Conservation (phyloP, 2,113 vertebrate species). For the Entomyzon cyanotis region DNA sequence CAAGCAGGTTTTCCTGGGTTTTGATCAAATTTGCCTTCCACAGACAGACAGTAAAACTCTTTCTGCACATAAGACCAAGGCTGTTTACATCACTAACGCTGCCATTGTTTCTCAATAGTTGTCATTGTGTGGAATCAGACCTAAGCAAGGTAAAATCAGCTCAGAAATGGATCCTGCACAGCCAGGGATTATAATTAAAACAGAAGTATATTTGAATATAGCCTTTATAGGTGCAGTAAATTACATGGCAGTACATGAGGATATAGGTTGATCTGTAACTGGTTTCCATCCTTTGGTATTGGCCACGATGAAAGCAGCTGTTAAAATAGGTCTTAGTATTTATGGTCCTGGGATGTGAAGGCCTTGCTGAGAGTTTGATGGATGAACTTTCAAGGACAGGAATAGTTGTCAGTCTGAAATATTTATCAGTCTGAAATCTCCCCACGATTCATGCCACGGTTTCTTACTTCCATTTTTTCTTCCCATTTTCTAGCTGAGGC, state of each 20-base stretch:
- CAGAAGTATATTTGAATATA: neutral
- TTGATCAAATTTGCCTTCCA: neutral
- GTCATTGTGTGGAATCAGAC: neutral
- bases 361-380: conserved; percentile 60
- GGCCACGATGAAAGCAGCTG: neutral
- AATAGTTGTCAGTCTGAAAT: conserved; percentile 66
- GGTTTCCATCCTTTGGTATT: neutral
- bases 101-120: neutral
- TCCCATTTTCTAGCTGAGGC: neutral
- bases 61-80: neutral
- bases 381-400: conserved; percentile 64
- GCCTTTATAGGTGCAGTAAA: conserved; percentile 23
- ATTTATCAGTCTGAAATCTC: conserved; percentile 63
- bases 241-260: neutral
- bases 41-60: neutral
- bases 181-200: conserved; percentile 9
- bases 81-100: neutral
- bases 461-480: neutral
- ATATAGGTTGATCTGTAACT: conserved; percentile 11
- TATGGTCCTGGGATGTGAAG: conserved; percentile 48
- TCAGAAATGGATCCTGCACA: neutral
- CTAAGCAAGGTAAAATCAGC: conserved; percentile 20
- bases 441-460: neutral
- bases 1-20: neutral
- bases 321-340: conserved; percentile 59